Percentiles rank a stretch among this genome's conserved stretches.
phyloP scores from a whole-genome alignment of 2,797 vertebrate species.

The Adelosebastes latens region DNA sequence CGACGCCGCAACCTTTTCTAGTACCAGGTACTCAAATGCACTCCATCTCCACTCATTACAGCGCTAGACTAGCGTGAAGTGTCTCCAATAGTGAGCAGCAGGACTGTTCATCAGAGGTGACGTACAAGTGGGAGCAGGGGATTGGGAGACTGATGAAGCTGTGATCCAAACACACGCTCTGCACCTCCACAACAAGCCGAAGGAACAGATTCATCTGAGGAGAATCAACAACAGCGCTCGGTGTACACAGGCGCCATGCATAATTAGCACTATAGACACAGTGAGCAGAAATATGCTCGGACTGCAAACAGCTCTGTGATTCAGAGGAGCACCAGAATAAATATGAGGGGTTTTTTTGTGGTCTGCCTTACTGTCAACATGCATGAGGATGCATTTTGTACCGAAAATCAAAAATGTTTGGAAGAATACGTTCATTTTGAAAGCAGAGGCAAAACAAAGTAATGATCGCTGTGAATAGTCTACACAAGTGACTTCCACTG shows the following conservation, averaged over 20 bases:
- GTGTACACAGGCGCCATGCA: slow-evolving; percentile 64
- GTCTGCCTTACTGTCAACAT: slow-evolving; percentile 37
- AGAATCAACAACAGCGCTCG: slow-evolving; percentile 55
- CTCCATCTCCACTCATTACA: slow-evolving; percentile 75
- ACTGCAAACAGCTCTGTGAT: slow-evolving; percentile 55
- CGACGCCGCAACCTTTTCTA: slow-evolving; percentile 60
- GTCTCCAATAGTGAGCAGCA: slow-evolving; percentile 74
- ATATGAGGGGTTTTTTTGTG: slow-evolving; percentile 31
- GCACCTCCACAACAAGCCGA: slow-evolving; percentile 55
- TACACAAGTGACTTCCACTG: slow-evolving; percentile 1
- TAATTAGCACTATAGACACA: slow-evolving; percentile 74
- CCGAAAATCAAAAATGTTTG: slow-evolving; percentile 39
- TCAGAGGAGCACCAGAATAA: slow-evolving; percentile 54
- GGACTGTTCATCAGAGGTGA: slow-evolving; percentile 77
- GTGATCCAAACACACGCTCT: slow-evolving; percentile 66
- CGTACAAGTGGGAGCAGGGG: slow-evolving; percentile 71
- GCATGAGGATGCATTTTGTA: slow-evolving; percentile 14
- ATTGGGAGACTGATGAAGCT: slow-evolving; percentile 74
- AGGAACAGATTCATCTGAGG: slow-evolving; percentile 69
- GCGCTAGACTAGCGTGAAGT: slow-evolving; percentile 70
- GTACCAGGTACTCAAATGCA: slow-evolving; percentile 63
- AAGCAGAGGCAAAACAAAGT: slow-evolving; percentile 13
- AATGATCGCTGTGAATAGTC: slow-evolving; percentile 20
- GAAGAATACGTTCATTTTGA: not conserved
- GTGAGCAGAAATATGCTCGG: slow-evolving; percentile 56